phyloP scores from a whole-genome alignment of 2,113 vertebrate genomes.

The Aramus guarauna region DNA sequence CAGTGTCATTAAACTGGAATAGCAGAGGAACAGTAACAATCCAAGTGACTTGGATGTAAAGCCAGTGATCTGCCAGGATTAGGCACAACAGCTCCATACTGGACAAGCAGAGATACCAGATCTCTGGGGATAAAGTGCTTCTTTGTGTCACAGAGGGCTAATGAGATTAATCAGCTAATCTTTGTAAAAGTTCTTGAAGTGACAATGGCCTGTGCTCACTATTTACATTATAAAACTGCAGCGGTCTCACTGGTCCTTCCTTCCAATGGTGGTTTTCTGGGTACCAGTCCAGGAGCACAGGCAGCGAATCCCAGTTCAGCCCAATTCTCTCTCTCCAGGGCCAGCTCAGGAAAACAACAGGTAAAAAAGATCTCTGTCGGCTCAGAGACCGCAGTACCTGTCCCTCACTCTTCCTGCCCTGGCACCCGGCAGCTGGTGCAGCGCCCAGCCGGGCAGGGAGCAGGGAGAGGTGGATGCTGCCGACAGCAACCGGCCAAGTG shows the following conservation, averaged over 20 bases:
- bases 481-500: not conserved
- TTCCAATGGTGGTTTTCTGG: not conserved
- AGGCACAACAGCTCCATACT: not conserved
- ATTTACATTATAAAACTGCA: not conserved
- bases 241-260: not conserved
- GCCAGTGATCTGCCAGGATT: not conserved
- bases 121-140: not conserved
- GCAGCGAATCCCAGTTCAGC: not conserved
- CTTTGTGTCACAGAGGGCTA: not conserved
- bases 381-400: accelerated
- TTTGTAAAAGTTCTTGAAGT: not conserved
- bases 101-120: not conserved
- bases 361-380: not conserved
- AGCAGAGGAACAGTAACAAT: not conserved
- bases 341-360: not conserved
- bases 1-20: not conserved
- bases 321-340: not conserved
- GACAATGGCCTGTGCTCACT: not conserved
- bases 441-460: not conserved
- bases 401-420: not conserved
- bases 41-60: not conserved
- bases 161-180: not conserved
- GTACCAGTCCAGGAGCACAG: not conserved
- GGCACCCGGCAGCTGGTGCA: not conserved
- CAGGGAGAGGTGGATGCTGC: not conserved